Evolutionary conservation across 1,140 invertebrate genomes (phyloP), one percentile per base, ranked within the genome.

Genomic region (Eufriesea mexicana): DNA sequence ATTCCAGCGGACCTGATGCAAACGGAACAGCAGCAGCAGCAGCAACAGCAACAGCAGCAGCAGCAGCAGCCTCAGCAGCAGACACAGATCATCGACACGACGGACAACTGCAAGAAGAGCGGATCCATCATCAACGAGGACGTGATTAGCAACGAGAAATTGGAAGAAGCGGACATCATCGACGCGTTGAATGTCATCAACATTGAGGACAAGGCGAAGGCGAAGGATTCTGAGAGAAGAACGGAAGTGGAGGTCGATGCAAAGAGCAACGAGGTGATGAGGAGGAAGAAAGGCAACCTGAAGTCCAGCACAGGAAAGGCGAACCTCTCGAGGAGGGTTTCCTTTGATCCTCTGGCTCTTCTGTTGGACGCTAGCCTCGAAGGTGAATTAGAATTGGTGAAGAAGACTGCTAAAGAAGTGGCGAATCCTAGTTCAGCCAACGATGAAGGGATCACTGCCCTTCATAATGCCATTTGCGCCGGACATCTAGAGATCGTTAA

Each of bases 401-500:
- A 97, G 93, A 98, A 98, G 93, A 99, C 98, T 61, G 98, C 98
- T 45, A 96, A 96, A 91, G 98, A 99, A 95, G 99, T 99, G 59
- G 92, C 95, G 93, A 96, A 99, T 96, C 98, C 98, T 42, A 99
- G 98, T 93, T 97, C 98, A n/a, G 97, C 98, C 25, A 99, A 99
- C 94, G 99, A 97, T 96, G 96, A 99, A 96, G 97, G 99, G 94
- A 99, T 99, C 87, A 99, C 99, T 5, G 99, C 99, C 51, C 95
- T 99, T 68, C 99, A 99, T 94, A 99, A 99, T 95, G 99, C 99
- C 87, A 99, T 99, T 91, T 99, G 99, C 95, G 99, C 99, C 8
- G 99, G 99, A 42, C 99, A 99, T 94, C 96, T 99, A 90, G 98
- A 99, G 91, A 99, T 99, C 91, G 99, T 99, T 86, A 98, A 98